phyloP scores from a whole-genome alignment of 2,113 vertebrate species.

The Apodemus sylvaticus region DNA sequence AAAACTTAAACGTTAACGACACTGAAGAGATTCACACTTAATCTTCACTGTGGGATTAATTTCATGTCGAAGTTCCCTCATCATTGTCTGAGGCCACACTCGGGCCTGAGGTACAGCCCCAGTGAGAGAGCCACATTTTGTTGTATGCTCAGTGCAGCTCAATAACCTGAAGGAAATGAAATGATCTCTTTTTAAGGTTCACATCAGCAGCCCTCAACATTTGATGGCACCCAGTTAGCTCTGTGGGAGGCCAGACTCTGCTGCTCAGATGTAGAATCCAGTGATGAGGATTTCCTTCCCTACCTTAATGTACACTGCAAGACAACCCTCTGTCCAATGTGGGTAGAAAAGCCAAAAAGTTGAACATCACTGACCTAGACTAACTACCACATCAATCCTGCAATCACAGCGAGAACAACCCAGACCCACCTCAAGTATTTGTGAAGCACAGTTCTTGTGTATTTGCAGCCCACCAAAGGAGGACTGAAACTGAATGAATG shows the following conservation, averaged over 20 bases:
- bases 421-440: background rate
- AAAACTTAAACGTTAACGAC: background rate
- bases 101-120: background rate
- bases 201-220: background rate
- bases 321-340: background rate
- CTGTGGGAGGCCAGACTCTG: background rate
- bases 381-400: background rate
- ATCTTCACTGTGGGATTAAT: background rate
- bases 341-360: background rate
- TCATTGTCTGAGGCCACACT: background rate
- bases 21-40: background rate
- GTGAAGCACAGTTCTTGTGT: background rate
- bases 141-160: background rate
- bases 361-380: background rate
- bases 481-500: background rate
- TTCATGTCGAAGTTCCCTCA: background rate
- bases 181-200: background rate
- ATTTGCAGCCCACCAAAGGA: background rate
- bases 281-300: background rate
- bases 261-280: background rate
- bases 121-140: background rate
- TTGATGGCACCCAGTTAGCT: background rate
- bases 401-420: background rate
- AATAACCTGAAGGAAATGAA: background rate
- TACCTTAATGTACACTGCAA: background rate